These are phyloP conservation scores for Myripristis murdjan DNA, from an alignment of 2,797 vertebrate species.

Conservation along the genomic window DNA sequence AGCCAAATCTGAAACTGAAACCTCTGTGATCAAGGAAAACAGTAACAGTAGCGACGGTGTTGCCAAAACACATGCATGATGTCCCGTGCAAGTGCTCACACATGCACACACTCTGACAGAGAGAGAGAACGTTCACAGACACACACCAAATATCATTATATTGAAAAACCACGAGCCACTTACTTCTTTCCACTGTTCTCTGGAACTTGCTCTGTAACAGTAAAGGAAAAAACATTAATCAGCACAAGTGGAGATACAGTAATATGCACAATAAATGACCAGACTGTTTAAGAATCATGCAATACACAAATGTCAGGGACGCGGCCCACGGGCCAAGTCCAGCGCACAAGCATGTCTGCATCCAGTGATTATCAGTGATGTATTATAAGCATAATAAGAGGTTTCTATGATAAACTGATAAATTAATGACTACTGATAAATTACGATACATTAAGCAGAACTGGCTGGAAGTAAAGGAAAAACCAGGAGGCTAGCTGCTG, in stretches of 20 bases:
- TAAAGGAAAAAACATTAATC: conserved; percentile 18
- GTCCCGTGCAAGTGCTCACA: conserved; percentile 24
- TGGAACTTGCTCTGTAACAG: conserved; percentile 88
- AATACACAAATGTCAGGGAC: no score
- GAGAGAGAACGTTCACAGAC: conserved; percentile 11
- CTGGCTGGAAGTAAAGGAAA: no score
- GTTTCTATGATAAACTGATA: no score
- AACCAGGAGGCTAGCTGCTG: no score
- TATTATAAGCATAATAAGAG: no score
- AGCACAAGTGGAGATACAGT: neutral
- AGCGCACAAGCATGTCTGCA: no score
- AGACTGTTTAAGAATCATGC: neutral
- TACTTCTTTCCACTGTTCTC: conserved; percentile 93
- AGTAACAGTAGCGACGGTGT: conserved; percentile 34
- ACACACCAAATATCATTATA: conserved; percentile 38
- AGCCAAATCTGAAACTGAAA: conserved; percentile 41
- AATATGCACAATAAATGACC: conserved; percentile 1
- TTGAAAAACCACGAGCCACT: conserved; percentile 75
- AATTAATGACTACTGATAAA: no score
- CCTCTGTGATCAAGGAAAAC: conserved; percentile 27
- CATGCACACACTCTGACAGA: conserved; percentile 16
- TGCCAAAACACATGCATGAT: conserved; percentile 15
- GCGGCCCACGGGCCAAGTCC: no score
- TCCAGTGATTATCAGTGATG: no score
- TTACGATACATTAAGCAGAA: no score